These are phyloP conservation scores for Liposcelis brunnea DNA, from an alignment of 2,888 invertebrate genomes.

Conservation along the genomic window DNA sequence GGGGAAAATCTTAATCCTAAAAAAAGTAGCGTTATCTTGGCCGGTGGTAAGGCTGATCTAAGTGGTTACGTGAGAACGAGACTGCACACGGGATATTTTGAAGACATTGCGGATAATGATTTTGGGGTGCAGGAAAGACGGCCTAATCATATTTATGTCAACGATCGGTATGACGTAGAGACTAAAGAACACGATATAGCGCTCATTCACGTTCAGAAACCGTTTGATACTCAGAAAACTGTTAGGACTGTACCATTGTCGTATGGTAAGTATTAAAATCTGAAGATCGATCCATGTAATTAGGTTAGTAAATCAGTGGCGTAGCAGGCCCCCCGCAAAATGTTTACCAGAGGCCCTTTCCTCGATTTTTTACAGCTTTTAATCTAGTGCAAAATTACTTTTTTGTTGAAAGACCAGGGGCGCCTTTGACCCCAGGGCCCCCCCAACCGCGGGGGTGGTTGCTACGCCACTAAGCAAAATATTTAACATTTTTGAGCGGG, in stretches of 20 bases:
- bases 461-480: too few relatives aligned
- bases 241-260: background rate
- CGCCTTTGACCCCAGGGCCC: too few relatives aligned
- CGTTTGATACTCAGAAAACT: background rate
- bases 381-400: too few relatives aligned
- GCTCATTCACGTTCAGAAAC: background rate
- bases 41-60: background rate
- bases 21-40: background rate
- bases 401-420: too few relatives aligned
- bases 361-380: too few relatives aligned
- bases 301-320: too few relatives aligned
- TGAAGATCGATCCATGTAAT: too few relatives aligned
- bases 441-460: too few relatives aligned
- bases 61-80: background rate
- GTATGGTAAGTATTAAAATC: background rate
- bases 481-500: too few relatives aligned
- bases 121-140: background rate
- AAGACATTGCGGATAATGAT: background rate
- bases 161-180: background rate
- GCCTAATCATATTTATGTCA: background rate
- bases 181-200: slow-evolving; percentile 2
- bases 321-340: too few relatives aligned
- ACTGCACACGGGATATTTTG: background rate
- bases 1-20: background rate
- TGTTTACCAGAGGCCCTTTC: too few relatives aligned